phyloP scores from a whole-genome alignment of 1,140 invertebrate genomes.

The Drosophila pectinifera region DNA sequence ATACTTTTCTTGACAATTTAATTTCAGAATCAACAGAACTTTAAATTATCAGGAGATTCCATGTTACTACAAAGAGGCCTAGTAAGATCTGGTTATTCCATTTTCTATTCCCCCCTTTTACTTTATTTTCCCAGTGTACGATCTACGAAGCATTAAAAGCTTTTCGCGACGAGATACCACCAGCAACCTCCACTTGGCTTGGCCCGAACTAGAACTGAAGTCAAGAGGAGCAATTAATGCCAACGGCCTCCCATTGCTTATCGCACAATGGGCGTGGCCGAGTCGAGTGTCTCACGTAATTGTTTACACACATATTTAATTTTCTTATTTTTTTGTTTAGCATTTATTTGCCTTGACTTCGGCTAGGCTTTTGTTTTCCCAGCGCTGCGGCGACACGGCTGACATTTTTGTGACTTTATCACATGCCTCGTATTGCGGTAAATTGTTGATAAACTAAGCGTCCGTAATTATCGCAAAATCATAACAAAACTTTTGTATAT shows the following conservation, averaged over 20 bases:
- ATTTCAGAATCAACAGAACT: too few species aligned
- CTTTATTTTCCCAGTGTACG: not conserved
- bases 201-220: conserved; percentile 43
- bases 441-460: conserved; percentile 50
- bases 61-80: too few species aligned
- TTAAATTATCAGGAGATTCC: not conserved
- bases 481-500: conserved; percentile 38
- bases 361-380: conserved; percentile 70
- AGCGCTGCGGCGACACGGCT: conserved; percentile 68
- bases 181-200: conserved; percentile 26
- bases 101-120: too few species aligned
- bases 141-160: conserved; percentile 26
- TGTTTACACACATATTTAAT: conserved; percentile 77
- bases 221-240: conserved; percentile 45
- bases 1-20: too few species aligned
- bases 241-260: conserved; percentile 54
- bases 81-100: too few species aligned
- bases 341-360: conserved; percentile 72
- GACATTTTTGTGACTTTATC: conserved; percentile 83
- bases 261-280: conserved; percentile 39
- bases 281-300: conserved; percentile 73
- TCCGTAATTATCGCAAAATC: conserved; percentile 37
- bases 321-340: conserved; percentile 48
- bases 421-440: conserved; percentile 80
- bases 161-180: conserved; percentile 23